Conservation (phyloP, 1,140 invertebrate species). For the Chymomyza costata region DNA sequence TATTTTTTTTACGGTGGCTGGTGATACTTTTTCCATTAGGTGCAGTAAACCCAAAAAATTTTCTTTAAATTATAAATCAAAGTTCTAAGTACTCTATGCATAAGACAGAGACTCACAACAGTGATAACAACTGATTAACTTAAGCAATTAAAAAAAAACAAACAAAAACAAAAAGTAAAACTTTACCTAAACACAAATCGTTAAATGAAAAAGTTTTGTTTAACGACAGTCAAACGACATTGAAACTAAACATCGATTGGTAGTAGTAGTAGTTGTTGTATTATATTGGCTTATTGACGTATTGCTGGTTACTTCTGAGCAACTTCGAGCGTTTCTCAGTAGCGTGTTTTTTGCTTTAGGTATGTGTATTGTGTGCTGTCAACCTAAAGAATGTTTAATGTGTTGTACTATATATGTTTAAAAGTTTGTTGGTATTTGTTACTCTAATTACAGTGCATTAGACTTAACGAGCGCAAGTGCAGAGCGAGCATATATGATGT, state of each 20-base stretch:
- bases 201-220: conserved; percentile 14
- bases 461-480: conserved; percentile 36
- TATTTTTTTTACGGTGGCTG: no score
- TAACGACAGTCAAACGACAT: conserved; percentile 35
- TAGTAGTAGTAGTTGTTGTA: conserved; percentile 4
- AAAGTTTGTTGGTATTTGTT: background rate
- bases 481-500: conserved; percentile 1
- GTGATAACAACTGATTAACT: no score
- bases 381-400: conserved; percentile 29
- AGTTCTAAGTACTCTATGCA: no score
- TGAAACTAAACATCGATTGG: conserved; percentile 66
- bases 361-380: conserved; percentile 30
- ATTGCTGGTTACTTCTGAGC: background rate
- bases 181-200: conserved; percentile 18
- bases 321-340: conserved; percentile 21
- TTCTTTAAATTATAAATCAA: no score
- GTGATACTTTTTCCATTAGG: no score
- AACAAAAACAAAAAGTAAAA: no score
- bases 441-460: conserved; percentile 55
- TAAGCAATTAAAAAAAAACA: no score
- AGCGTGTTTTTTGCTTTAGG: conserved; percentile 13
- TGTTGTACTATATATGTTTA: conserved; percentile 13
- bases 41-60: no score
- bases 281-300: background rate
- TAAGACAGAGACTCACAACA: no score